Evolutionary conservation across 2,113 vertebrate species (phyloP), one percentile per base, ranked within the genome.

Genomic region (Furnarius figulus): DNA sequence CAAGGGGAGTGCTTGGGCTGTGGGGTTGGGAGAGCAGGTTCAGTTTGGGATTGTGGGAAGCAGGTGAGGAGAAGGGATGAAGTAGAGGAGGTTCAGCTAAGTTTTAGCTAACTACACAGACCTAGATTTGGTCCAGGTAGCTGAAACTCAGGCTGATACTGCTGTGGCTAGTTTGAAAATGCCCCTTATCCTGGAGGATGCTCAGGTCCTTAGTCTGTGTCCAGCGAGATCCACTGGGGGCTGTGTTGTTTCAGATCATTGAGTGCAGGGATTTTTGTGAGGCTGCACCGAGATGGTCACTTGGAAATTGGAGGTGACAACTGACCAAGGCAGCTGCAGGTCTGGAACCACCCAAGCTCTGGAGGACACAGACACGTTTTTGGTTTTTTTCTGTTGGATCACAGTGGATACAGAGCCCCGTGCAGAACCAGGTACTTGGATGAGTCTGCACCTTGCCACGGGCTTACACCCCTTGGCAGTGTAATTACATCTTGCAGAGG

Each of bases 361-460:
- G 65, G 55, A 53, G 5, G 19, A 12, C 15, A 58, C 0, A 0
- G 71, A 50, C 2, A 2, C 2, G 0, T 40, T 75, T 62, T 55
- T 23, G 10, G 12, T 12, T 33, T 56, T 24, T 0, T 61, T 44
- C 12, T 46, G 23, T 40, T 53, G 46, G 22, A 37, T 39, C 21
- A 6, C 33, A 39, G 53, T 28, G 44, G 62, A n/a, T 39, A 52
- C 19, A 33, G n/a, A 75, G n/a, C n/a, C 25, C 24, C 17, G 28
- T 17, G 33, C 35, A 39, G 44, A 71, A 13, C 16, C 24, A 58
- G n/a, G 33, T 27, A 12, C 21, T 55, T 0, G 0, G 17, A 19
- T 2, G 12, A 47, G 21, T 18, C 42, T 6, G 0, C 35, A 11
- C 16, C 68, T 81, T 86, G 39, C 37, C 76, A 12, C 7, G 25